Percentiles rank a stretch among this genome's conserved stretches.
These are phyloP conservation scores for Deilephila elpenor DNA, from an alignment of 2,888 invertebrate genomes.

Conservation along the genomic window DNA sequence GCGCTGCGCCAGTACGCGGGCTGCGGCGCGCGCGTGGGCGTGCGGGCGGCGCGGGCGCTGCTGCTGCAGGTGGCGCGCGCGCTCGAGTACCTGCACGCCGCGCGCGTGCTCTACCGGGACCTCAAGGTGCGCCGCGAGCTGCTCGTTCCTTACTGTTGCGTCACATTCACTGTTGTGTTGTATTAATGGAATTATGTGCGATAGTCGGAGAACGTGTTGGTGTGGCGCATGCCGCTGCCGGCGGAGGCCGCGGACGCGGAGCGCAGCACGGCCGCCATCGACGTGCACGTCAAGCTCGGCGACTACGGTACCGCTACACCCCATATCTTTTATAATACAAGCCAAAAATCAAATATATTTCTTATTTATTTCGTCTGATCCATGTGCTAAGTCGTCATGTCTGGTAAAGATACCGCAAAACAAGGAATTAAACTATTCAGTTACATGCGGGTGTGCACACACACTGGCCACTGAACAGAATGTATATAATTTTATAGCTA, in stretches of 20 bases:
- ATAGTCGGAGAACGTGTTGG: conserved; percentile 98
- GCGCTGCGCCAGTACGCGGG: conserved; percentile 93
- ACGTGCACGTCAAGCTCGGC: conserved; percentile 95
- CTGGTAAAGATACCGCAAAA: too few relatives aligned
- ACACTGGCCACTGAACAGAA: too few relatives aligned
- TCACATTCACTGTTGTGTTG: background rate
- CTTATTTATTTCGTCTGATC: background rate
- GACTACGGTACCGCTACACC: conserved; percentile 90
- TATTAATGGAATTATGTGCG: conserved; percentile 4
- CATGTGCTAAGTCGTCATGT: too few relatives aligned
- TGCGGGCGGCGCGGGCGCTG: conserved; percentile 92
- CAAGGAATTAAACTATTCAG: too few relatives aligned
- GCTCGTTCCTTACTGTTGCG: background rate
- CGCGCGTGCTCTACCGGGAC: conserved; percentile 96
- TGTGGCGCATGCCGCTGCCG: conserved; percentile 97
- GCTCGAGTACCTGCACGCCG: conserved; percentile 96
- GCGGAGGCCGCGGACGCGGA: conserved; percentile 85
- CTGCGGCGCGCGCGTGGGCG: conserved; percentile 92
- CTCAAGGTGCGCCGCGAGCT: conserved; percentile 73
- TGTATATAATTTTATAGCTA: too few relatives aligned
- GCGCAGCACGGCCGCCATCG: conserved; percentile 69
- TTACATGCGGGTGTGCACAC: too few relatives aligned
- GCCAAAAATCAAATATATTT: background rate
- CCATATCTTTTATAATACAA: background rate
- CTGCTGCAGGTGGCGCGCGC: conserved; percentile 97